A percentile compares a stretch with the other conserved stretches of the same genome.
Evolutionary conservation across 2,888 invertebrate genomes (phyloP).

Genomic region (Xylota segnis): DNA sequence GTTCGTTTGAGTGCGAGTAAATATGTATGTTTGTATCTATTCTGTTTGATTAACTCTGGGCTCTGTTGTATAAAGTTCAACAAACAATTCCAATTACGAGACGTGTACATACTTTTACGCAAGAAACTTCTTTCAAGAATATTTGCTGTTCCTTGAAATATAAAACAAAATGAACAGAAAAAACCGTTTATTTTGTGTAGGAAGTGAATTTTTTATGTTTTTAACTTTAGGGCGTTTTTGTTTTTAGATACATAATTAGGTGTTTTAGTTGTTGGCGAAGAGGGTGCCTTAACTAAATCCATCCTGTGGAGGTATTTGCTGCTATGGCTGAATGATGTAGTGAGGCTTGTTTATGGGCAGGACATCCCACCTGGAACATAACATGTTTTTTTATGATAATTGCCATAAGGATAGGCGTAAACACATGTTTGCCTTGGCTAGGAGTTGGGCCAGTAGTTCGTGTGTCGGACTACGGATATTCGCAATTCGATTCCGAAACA

Average conservation of each 20-base stretch:
- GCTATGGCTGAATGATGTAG: neutral
- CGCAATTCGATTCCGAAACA: too few species aligned
- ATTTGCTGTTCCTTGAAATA: neutral
- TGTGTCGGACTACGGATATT: too few species aligned
- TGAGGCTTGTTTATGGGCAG: neutral
- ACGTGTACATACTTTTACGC: conserved; percentile 1
- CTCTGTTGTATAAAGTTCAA: conserved; percentile 8
- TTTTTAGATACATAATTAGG: conserved; percentile 1
- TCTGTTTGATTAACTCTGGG: conserved; percentile 12
- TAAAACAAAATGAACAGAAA: too few species aligned
- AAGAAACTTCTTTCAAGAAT: conserved; percentile 3
- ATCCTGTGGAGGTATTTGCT: neutral
- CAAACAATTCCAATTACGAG: conserved; percentile 20
- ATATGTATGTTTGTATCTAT: neutral
- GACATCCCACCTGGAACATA: too few species aligned
- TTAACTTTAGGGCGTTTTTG: neutral
- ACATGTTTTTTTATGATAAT: too few species aligned
- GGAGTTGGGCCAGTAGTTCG: too few species aligned
- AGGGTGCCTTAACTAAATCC: neutral
- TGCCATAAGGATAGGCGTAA: too few species aligned
- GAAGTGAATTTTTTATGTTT: neutral
- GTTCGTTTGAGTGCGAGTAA: neutral
- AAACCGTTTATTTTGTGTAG: neutral
- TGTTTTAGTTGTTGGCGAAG: neutral
- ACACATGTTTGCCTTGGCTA: too few species aligned